Percentiles rank a stretch among this genome's conserved stretches.
Evolutionary conservation across 2,888 invertebrate genomes (phyloP).

Genomic region (Tinea semifulvella): DNA sequence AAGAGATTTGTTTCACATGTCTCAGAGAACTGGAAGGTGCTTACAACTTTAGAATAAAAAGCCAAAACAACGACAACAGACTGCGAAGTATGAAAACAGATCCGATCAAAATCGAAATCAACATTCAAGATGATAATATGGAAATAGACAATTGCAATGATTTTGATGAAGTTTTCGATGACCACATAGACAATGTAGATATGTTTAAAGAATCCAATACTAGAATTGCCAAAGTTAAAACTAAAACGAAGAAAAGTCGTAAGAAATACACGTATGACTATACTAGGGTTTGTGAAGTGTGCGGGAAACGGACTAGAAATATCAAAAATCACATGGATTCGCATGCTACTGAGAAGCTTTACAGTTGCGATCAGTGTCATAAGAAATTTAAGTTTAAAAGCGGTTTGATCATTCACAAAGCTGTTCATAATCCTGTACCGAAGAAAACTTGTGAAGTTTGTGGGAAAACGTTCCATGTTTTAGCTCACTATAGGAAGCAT

Average conservation of each 20-base stretch:
- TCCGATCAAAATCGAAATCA: slow-evolving; percentile 37
- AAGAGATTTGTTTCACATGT: slow-evolving; percentile 48
- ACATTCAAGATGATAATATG: background rate
- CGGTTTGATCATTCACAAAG: slow-evolving; percentile 51
- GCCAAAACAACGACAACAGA: slow-evolving; percentile 46
- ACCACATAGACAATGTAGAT: slow-evolving; percentile 13
- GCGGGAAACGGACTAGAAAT: slow-evolving; percentile 53
- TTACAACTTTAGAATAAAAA: slow-evolving; percentile 54
- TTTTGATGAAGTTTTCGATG: slow-evolving; percentile 19
- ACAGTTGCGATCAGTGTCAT: slow-evolving; percentile 53
- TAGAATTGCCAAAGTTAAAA: slow-evolving; percentile 19
- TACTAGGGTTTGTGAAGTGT: slow-evolving; percentile 56
- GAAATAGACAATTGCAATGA: background rate
- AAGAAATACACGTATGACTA: slow-evolving; percentile 47
- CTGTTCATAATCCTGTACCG: slow-evolving; percentile 52
- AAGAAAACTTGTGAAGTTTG: slow-evolving; percentile 61
- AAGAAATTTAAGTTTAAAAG: slow-evolving; percentile 60
- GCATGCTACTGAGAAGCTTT: slow-evolving; percentile 44
- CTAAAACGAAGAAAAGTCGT: slow-evolving; percentile 30
- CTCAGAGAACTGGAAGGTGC: slow-evolving; percentile 48
- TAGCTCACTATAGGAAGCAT: slow-evolving; percentile 59
- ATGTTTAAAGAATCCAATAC: background rate
- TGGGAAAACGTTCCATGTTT: slow-evolving; percentile 59
- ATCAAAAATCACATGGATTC: slow-evolving; percentile 49
- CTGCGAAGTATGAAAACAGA: slow-evolving; percentile 24